phyloP scores from a whole-genome alignment of 2,797 vertebrate species.

The Muscicapa comitata region DNA sequence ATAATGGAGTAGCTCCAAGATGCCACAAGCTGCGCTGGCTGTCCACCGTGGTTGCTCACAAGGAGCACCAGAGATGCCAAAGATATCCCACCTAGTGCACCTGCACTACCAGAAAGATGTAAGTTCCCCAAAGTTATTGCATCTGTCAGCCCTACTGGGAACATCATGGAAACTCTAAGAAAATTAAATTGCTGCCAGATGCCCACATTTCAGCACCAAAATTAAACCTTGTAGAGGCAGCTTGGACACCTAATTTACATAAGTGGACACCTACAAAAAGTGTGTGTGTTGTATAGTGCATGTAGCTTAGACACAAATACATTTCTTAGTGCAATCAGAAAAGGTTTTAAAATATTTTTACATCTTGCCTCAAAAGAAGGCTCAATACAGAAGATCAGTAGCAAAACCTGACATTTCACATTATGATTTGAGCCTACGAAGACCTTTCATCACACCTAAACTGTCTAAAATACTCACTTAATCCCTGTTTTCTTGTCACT shows the following conservation, averaged over 20 bases:
- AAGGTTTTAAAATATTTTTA: neutral
- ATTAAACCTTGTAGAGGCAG: neutral
- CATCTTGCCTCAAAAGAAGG: neutral
- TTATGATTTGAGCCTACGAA: neutral
- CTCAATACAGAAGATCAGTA: neutral
- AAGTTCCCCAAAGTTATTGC: neutral
- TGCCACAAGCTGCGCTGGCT: no score
- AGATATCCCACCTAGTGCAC: accelerated
- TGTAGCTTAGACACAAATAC: neutral
- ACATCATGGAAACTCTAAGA: neutral
- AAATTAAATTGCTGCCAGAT: neutral
- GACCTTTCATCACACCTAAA: neutral
- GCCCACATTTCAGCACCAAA: neutral
- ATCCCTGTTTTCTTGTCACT: neutral
- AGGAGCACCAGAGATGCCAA: neutral
- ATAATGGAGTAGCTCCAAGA: neutral
- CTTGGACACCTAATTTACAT: neutral
- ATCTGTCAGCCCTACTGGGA: accelerated
- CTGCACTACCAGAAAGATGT: accelerated
- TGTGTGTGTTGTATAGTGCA: neutral
- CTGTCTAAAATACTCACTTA: neutral
- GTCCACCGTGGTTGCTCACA: accelerated
- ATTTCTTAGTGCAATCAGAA: neutral
- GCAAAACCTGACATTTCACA: neutral
- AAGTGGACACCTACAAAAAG: neutral